These are phyloP conservation scores for Allophyes oxyacanthae DNA, from an alignment of 2,888 invertebrate species.

Conservation along the genomic window DNA sequence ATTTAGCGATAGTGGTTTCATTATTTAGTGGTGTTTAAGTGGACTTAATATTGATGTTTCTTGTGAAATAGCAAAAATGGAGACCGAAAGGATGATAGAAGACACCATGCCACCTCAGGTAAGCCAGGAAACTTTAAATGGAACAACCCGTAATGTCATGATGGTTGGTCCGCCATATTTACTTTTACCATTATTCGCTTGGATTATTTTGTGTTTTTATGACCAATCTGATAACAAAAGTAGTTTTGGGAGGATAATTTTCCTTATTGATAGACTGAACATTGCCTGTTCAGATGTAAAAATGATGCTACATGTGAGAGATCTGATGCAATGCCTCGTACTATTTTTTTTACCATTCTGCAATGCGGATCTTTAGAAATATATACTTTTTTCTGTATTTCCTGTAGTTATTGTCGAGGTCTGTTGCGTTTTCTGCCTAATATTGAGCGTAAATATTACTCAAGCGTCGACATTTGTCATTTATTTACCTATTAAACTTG, in stretches of 20 bases:
- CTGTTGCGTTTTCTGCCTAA: conserved; percentile 31
- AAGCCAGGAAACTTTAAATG: conserved; percentile 72
- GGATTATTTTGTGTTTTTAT: conserved; percentile 72
- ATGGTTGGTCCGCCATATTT: conserved; percentile 86
- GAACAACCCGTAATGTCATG: conserved; percentile 83
- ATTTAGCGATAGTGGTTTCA: conserved; percentile 80
- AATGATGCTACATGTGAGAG: conserved; percentile 23
- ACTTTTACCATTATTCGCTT: conserved; percentile 70
- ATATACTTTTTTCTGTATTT: conserved; percentile 38
- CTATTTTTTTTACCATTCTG: conserved; percentile 59
- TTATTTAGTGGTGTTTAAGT: conserved; percentile 79
- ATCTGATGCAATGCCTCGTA: conserved; percentile 17
- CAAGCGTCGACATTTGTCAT: conserved; percentile 19
- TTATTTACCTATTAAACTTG: conserved; percentile 34
- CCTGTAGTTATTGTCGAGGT: conserved; percentile 25
- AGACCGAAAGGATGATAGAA: conserved; percentile 97
- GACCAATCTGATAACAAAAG: conserved; percentile 48
- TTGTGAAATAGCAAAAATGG: conserved; percentile 95
- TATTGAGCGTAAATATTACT: conserved; percentile 26
- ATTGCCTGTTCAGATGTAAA: conserved; percentile 13
- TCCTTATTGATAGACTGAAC: conserved; percentile 14
- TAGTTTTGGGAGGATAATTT: conserved; percentile 26
- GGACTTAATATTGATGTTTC: conserved; percentile 84
- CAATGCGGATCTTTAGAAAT: conserved; percentile 71
- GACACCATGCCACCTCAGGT: conserved; percentile 89